Percentiles rank a stretch among this genome's conserved stretches.
Conservation (phyloP, 2,113 vertebrate genomes). For the Coregonus clupeaformis region DNA sequence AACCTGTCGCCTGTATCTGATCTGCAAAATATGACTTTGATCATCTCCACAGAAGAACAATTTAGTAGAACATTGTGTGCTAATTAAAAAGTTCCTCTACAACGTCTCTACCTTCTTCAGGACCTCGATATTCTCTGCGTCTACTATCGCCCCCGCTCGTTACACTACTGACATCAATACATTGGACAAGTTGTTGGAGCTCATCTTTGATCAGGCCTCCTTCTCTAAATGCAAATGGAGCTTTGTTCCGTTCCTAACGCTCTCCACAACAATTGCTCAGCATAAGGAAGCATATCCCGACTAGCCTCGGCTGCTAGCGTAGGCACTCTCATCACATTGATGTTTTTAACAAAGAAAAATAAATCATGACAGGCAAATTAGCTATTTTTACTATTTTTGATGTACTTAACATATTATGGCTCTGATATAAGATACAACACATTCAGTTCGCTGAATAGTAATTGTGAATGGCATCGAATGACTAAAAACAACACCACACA, state of each 20-base stretch:
- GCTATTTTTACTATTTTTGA: background rate
- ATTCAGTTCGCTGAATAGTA: background rate
- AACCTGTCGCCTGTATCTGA: background rate
- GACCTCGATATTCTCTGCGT: background rate
- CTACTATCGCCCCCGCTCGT: constrained; percentile 1
- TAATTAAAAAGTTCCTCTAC: no score
- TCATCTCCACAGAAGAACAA: no score
- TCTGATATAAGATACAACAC: background rate
- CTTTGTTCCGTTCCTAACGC: background rate
- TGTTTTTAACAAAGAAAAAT: background rate
- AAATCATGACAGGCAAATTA: background rate
- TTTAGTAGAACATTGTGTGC: no score
- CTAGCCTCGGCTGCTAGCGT: background rate
- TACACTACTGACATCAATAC: constrained; percentile 36
- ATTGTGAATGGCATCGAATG: background rate
- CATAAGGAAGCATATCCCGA: background rate
- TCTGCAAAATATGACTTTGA: background rate
- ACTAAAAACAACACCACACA: no score
- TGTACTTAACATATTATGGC: background rate
- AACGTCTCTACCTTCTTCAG: no score
- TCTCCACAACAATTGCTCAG: background rate
- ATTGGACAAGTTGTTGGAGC: constrained; percentile 21
- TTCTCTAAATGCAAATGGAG: constrained; percentile 16
- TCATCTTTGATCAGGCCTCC: background rate
- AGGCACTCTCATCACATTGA: background rate